Evolutionary conservation across 2,888 invertebrate species (phyloP), one percentile per base, ranked within the genome.

Genomic region (Stratiomys singularior): DNA sequence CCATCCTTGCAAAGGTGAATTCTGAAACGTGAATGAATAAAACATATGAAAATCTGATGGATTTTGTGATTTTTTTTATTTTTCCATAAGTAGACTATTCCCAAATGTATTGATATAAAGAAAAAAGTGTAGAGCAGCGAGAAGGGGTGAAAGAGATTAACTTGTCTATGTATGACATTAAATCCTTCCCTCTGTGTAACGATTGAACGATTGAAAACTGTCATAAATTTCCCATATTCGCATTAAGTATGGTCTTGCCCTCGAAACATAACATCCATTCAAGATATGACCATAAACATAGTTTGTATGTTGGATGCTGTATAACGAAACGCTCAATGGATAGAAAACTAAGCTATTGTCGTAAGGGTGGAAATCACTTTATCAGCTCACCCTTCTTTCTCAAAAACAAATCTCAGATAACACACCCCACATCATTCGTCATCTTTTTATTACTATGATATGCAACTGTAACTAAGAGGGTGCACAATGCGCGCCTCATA

Each of bases 151-250:
- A 9, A n/a, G 21, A 58, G 74, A 74, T 74, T 74, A 74, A 74
- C 74, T 74, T 74, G 60, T 74, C 60, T 60, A 52, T 56, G 56
- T 21, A 28, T 28, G 25, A 56, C 72, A 72, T 72, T 56, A 72
- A 72, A 69, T 69, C 47, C 46, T 21, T 56, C 56, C 72, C 28
- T 72, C 18, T 28, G 46, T 52, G 77, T 30, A 76, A 15, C 66
- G 77, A 47, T 76, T 71, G 52, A 69, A 77, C 66, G 77, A 47
- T 76, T 71, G 52, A 69, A 77, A 77, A 76, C 79, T 77, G 77
- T 79, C 76, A 79, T 79, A 79, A 77, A 79, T 79, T 79, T 79
- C 77, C 79, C 77, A 79, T 79, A 79, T 79, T 79, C 79, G 69
- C 79, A 76, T 79, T 79, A 79, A 79, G 69, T 77, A 77, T 77